Percentiles rank a stretch among this genome's conserved stretches.
Conservation (phyloP, 2,888 invertebrate species). For the Ditula angustiorana region DNA sequence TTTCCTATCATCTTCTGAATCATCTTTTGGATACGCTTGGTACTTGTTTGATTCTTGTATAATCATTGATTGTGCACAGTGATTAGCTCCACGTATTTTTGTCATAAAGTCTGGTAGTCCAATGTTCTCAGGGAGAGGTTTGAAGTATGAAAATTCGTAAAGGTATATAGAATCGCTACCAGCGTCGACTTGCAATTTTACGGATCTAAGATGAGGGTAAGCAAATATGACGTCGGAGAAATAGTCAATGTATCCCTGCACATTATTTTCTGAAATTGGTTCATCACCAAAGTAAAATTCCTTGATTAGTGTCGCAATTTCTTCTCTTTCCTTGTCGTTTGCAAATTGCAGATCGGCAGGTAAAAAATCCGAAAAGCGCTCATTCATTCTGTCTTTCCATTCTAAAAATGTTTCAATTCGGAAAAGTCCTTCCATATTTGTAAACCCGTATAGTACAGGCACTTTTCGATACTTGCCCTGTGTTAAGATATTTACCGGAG, state of each 20-base stretch:
- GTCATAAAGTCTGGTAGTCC: constrained; percentile 48
- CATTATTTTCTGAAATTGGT: constrained; percentile 45
- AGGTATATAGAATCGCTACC: constrained; percentile 57
- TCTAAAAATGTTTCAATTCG: constrained; percentile 49
- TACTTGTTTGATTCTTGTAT: constrained; percentile 37
- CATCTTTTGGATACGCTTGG: not conserved
- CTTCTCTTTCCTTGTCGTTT: constrained; percentile 50
- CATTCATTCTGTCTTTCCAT: constrained; percentile 59
- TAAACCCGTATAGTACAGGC: constrained; percentile 58
- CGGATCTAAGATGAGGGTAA: constrained; percentile 52
- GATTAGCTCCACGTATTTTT: constrained; percentile 52
- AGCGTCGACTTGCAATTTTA: constrained; percentile 50
- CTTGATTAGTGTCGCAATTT: constrained; percentile 51
- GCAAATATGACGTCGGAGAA: constrained; percentile 64
- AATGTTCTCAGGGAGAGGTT: constrained; percentile 41
- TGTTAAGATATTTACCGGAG: constrained; percentile 56
- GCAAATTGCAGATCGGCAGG: constrained; percentile 60
- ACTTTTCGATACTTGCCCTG: constrained; percentile 49
- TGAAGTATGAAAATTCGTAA: constrained; percentile 56
- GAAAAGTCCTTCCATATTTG: constrained; percentile 56
- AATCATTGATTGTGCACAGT: constrained; percentile 53
- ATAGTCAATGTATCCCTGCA: constrained; percentile 56
- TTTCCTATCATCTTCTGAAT: constrained; percentile 47
- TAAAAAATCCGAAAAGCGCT: constrained; percentile 62
- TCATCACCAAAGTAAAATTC: constrained; percentile 60